phyloP scores from a whole-genome alignment of 2,888 invertebrate genomes.

The Meliscaeva auricollis region DNA sequence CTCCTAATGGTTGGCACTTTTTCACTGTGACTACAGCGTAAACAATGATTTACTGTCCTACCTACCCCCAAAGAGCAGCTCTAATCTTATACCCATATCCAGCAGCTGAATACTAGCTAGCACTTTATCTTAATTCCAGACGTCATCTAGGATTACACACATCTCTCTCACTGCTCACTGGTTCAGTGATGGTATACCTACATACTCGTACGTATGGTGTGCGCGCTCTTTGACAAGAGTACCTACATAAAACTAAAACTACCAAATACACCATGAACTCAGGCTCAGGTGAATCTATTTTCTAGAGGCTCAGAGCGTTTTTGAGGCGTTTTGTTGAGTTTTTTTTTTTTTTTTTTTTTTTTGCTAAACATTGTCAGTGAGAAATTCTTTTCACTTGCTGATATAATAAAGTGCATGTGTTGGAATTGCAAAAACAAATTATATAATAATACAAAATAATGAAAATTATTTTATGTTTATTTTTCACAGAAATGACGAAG shows the following conservation, averaged over 20 bases:
- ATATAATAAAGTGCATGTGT: background rate
- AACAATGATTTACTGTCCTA: slow-evolving; percentile 76
- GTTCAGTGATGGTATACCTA: background rate
- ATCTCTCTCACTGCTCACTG: slow-evolving; percentile 36
- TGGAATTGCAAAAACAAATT: slow-evolving; percentile 4
- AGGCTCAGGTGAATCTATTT: slow-evolving; percentile 75
- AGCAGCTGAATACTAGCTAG: slow-evolving; percentile 73
- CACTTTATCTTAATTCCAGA: slow-evolving; percentile 76
- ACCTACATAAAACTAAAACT: background rate
- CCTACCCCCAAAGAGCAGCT: slow-evolving; percentile 73
- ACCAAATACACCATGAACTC: slow-evolving; percentile 33
- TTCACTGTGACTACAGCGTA: slow-evolving; percentile 75
- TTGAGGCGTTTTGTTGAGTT: slow-evolving; percentile 59
- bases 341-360: background rate
- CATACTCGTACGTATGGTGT: background rate
- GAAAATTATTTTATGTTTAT: no score
- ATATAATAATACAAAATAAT: no score
- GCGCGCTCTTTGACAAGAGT: background rate
- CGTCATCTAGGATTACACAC: slow-evolving; percentile 75
- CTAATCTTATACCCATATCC: slow-evolving; percentile 74
- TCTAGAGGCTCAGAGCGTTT: slow-evolving; percentile 65
- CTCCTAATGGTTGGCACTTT: slow-evolving; percentile 77
- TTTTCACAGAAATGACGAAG: no score
- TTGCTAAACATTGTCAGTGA: slow-evolving; percentile 27
- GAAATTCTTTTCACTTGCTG: slow-evolving; percentile 40